Conservation (phyloP, 2,888 invertebrate species). For the Metallyticus violacea region DNA sequence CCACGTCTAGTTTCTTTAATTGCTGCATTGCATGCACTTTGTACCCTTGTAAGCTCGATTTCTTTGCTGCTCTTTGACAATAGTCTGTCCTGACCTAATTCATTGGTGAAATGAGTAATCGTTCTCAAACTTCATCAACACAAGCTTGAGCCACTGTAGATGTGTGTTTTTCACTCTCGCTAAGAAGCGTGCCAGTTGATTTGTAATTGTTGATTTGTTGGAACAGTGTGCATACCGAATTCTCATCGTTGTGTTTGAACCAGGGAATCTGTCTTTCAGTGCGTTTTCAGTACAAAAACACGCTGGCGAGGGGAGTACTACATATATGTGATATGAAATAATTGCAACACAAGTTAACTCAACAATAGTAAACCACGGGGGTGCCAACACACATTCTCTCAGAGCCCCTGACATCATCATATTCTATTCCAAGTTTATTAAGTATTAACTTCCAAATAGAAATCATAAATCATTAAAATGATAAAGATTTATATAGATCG, state of each 20-base stretch:
- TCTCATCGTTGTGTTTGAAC: no score
- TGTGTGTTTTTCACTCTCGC: neutral
- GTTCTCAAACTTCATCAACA: neutral
- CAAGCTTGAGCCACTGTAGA: neutral
- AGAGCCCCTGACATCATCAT: neutral
- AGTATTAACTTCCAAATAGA: neutral
- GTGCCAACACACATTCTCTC: neutral
- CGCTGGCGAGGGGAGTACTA: neutral
- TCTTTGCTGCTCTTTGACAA: neutral
- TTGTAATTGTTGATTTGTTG: neutral
- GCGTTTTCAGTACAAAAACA: neutral
- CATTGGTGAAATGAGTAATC: neutral
- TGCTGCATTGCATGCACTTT: neutral
- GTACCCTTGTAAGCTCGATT: neutral
- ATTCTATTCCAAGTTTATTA: neutral
- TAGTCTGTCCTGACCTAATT: neutral
- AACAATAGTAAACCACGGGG: neutral
- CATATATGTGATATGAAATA: neutral
- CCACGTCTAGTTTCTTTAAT: neutral
- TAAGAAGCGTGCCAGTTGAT: neutral
- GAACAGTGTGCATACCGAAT: no score
- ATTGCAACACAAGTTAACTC: neutral
- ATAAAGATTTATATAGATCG: neutral
- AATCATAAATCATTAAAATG: neutral
- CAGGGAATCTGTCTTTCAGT: neutral